Evolutionary conservation across 2,113 vertebrate species (phyloP).

Genomic region (Larimichthys crocea): DNA sequence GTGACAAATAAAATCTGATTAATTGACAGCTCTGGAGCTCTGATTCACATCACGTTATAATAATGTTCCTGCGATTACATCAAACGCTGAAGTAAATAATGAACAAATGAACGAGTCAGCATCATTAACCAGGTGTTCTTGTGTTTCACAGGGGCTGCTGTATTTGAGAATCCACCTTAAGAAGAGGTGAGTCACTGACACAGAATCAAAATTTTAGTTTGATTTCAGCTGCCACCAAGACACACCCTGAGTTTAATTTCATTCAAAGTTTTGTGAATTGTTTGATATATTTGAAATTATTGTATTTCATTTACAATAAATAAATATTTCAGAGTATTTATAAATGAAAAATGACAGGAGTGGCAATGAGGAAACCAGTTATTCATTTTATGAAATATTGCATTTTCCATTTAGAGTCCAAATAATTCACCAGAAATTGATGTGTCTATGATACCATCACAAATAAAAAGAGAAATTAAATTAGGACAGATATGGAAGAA

Average conservation of each 20-base stretch:
- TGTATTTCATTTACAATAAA: too few relatives aligned
- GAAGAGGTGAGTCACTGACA: conserved; percentile 15
- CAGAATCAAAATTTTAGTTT: too few relatives aligned
- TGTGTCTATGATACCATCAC: too few relatives aligned
- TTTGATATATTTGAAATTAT: too few relatives aligned
- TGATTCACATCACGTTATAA: not conserved
- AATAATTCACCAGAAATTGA: too few relatives aligned
- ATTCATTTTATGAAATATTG: too few relatives aligned
- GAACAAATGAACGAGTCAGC: not conserved
- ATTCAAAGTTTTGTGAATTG: too few relatives aligned
- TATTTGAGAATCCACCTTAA: not conserved
- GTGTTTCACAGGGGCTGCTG: not conserved
- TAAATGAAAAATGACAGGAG: not conserved
- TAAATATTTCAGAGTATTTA: not conserved
- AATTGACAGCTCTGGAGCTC: not conserved
- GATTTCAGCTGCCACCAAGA: not conserved
- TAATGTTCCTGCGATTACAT: too few relatives aligned
- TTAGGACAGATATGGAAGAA: not conserved
- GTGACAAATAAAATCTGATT: too few relatives aligned
- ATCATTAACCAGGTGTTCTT: not conserved
- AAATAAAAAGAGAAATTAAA: too few relatives aligned
- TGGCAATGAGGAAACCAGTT: too few relatives aligned
- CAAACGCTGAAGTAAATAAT: not conserved
- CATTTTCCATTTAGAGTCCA: too few relatives aligned
- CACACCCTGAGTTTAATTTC: not conserved